Evolutionary conservation across 2,888 invertebrate genomes (phyloP), one percentile per base, ranked within the genome.

Genomic region (Hermaeophaga mercurialis): DNA sequence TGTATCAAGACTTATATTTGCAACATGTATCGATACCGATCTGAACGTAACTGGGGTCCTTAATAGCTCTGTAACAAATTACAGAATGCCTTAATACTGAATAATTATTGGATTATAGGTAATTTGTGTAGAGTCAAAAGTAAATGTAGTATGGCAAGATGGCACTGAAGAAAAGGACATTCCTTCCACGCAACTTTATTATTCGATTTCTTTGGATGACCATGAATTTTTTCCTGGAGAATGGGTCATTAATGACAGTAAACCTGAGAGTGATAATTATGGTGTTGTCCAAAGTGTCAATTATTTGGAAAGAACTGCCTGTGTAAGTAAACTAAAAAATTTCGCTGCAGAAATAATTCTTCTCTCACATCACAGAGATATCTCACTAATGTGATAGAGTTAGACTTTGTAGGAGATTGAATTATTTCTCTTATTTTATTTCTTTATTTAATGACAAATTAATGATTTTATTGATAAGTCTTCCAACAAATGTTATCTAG

Each of bases 191-290:
- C 89, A 94, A 59, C 80, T 97, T 14, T 94, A 91, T 77, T 96
- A 95, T 1, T 94, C 96, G 65, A 94, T 95, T 74, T 94, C 96
- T 72, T 79, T 97, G 69, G 96, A 97, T 77, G 95, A 96, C 64
- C 93, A 96, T 71, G 96, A 89, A 84, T 96, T 89, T 80, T 96
- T 88, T 73, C 96, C 96, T 1, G 96, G 96, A 0, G 96, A 96
- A 79, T 96, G 94, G 81, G 95, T 97, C 0, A 85, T 92, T 77
- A 80, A 36, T 78, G 80, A 65, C 19, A 66, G 43, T 81, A 82
- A 73, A 80, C 87, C 61, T 87, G 82, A 83, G 71, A 80, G 87
- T 58, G 89, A 54, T 15, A 62, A 90, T 71, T 96, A 95, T 75
- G 97, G 96, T 6, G 94, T 94, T 11, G 89, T 97, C 18, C 93